Conservation (phyloP, 2,888 invertebrate species). For the Aplocera efformata region DNA sequence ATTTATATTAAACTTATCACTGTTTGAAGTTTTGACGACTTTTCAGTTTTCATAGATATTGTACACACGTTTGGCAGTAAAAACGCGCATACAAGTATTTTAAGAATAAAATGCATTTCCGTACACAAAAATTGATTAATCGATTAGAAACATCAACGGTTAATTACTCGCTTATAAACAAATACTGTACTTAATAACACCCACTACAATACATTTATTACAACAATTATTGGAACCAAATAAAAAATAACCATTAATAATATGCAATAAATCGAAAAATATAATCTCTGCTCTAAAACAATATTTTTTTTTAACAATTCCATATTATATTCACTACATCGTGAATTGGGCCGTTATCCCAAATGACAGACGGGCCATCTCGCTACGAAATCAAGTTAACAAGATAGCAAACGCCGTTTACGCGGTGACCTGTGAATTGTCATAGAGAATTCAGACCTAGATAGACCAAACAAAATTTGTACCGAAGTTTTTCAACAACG, state of each 20-base stretch:
- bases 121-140: slow-evolving; percentile 28
- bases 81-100: slow-evolving; percentile 5
- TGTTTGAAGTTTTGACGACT: slow-evolving; percentile 2
- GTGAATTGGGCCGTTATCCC: background rate
- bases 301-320: slow-evolving; percentile 63
- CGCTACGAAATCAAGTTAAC: background rate
- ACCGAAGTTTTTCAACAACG: slow-evolving; percentile 47
- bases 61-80: slow-evolving; percentile 3
- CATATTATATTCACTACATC: slow-evolving; percentile 43
- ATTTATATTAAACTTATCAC: slow-evolving; percentile 48
- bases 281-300: slow-evolving; percentile 70
- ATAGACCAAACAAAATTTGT: slow-evolving; percentile 41
- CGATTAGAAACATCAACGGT: slow-evolving; percentile 41
- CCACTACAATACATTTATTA: slow-evolving; percentile 51
- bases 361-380: background rate
- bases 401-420: background rate
- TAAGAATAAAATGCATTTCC: slow-evolving; percentile 17
- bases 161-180: slow-evolving; percentile 47
- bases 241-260: slow-evolving; percentile 42
- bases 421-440: background rate
- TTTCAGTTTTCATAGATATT: background rate
- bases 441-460: background rate
- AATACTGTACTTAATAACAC: slow-evolving; percentile 61
- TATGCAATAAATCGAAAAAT: slow-evolving; percentile 73
- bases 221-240: slow-evolving; percentile 56